These are phyloP conservation scores for Drosophila ustulata DNA, from an alignment of 2,888 invertebrate species.

Conservation along the genomic window DNA sequence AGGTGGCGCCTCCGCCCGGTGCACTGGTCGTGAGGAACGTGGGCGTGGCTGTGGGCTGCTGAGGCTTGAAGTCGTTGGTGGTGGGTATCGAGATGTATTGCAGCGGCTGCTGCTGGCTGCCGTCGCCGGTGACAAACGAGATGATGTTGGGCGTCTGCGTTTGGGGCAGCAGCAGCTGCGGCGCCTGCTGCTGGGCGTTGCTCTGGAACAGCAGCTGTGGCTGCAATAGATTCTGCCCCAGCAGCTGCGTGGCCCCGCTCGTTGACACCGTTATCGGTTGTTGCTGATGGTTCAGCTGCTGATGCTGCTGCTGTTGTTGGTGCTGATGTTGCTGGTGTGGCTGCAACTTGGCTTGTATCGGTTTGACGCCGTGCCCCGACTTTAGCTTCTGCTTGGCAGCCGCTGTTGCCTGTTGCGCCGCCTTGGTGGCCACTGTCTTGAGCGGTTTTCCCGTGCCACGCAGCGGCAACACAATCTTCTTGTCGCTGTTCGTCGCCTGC, in stretches of 20 bases:
- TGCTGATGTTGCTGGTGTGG: constrained; percentile 50
- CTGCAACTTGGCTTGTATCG: constrained; percentile 79
- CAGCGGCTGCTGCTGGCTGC: constrained; percentile 87
- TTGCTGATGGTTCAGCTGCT: constrained; percentile 49
- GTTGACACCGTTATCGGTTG: constrained; percentile 57
- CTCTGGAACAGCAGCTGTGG: constrained; percentile 76
- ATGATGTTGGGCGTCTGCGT: constrained; percentile 85
- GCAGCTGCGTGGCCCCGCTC: constrained; percentile 54
- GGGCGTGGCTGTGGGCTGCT: constrained; percentile 84
- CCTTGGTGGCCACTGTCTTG: constrained; percentile 79
- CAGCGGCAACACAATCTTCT: constrained; percentile 78
- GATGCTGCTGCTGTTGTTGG: constrained; percentile 50
- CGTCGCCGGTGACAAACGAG: constrained; percentile 84
- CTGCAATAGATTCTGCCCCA: constrained; percentile 70
- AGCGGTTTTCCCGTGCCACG: constrained; percentile 70
- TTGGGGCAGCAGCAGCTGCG: constrained; percentile 84
- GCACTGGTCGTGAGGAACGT: constrained; percentile 80
- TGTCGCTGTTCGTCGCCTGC: constrained; percentile 78
- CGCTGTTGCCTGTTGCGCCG: constrained; percentile 74
- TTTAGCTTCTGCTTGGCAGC: constrained; percentile 77
- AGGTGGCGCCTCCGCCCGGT: constrained; percentile 86
- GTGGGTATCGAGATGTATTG: constrained; percentile 90
- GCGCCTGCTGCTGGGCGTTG: constrained; percentile 56
- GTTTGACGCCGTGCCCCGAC: constrained; percentile 70
- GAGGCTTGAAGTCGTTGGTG: constrained; percentile 86